Percentiles rank a stretch among this genome's conserved stretches.
phyloP scores from a whole-genome alignment of 2,888 invertebrate genomes.

The Nemoura dubitans region DNA sequence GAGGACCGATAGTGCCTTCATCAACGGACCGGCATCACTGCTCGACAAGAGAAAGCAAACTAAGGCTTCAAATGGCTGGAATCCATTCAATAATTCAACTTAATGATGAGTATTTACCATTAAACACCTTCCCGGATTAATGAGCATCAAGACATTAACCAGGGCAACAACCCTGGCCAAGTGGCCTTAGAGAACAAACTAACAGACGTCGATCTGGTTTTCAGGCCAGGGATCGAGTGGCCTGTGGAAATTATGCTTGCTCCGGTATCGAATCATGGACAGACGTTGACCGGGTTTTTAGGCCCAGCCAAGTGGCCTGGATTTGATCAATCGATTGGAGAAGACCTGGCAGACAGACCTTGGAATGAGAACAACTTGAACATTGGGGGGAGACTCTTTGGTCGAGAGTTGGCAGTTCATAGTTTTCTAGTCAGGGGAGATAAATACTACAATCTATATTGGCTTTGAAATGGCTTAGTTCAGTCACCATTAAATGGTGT shows the following conservation, averaged over 20 bases:
- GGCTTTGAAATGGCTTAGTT: no score
- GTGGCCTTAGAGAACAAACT: constrained; percentile 53
- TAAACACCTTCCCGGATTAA: no score
- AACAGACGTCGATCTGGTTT: constrained; percentile 32
- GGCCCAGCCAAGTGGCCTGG: neutral
- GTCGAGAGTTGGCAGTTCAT: no score
- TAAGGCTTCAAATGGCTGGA: no score
- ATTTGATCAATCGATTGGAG: constrained; percentile 16
- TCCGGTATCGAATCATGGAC: neutral
- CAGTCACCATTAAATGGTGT: no score
- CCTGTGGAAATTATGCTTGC: neutral
- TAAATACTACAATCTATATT: neutral
- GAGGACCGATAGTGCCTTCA: no score
- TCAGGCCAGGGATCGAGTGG: constrained; percentile 36
- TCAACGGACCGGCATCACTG: no score
- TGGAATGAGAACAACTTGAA: neutral
- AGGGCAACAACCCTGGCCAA: constrained; percentile 49
- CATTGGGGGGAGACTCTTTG: no score
- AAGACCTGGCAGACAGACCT: constrained; percentile 4
- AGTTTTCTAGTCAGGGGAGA: no score
- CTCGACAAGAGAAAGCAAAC: no score
- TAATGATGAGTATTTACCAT: no score
- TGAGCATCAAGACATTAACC: neutral
- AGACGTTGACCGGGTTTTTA: neutral
- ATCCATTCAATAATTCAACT: no score